phyloP scores from a whole-genome alignment of 2,888 invertebrate genomes.

The Drosophila cognata region DNA sequence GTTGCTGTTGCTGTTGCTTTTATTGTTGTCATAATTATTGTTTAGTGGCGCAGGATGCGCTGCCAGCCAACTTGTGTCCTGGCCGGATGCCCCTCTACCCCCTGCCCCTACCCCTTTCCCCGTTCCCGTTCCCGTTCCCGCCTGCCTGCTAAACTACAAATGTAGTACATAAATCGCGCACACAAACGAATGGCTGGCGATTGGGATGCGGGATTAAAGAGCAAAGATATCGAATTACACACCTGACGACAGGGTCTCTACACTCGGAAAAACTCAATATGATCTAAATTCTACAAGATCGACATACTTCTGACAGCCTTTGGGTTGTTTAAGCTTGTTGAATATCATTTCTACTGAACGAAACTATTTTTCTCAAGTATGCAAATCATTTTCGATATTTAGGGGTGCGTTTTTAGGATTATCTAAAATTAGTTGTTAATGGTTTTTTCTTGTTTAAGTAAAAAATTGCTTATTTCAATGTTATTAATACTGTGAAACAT shows the following conservation, averaged over 20 bases:
- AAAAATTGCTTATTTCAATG: background rate
- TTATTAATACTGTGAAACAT: background rate
- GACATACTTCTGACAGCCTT: background rate
- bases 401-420: accelerated
- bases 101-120: background rate
- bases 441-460: background rate
- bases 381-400: accelerated
- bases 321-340: background rate
- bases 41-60: constrained; percentile 79
- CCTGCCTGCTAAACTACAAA: constrained; percentile 64
- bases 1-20: constrained; percentile 44
- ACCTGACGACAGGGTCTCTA: constrained; percentile 75
- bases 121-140: background rate
- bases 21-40: constrained; percentile 80
- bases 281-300: background rate
- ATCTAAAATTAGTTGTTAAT: background rate
- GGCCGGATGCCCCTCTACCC: constrained; percentile 47
- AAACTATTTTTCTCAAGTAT: background rate
- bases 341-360: background rate
- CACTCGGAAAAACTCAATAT: background rate
- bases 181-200: constrained; percentile 78
- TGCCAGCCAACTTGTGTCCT: constrained; percentile 41
- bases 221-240: constrained; percentile 84
- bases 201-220: constrained; percentile 80
- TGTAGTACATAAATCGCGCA: constrained; percentile 79